phyloP scores from a whole-genome alignment of 2,113 vertebrate species.

The Lepisosteus osseus region DNA sequence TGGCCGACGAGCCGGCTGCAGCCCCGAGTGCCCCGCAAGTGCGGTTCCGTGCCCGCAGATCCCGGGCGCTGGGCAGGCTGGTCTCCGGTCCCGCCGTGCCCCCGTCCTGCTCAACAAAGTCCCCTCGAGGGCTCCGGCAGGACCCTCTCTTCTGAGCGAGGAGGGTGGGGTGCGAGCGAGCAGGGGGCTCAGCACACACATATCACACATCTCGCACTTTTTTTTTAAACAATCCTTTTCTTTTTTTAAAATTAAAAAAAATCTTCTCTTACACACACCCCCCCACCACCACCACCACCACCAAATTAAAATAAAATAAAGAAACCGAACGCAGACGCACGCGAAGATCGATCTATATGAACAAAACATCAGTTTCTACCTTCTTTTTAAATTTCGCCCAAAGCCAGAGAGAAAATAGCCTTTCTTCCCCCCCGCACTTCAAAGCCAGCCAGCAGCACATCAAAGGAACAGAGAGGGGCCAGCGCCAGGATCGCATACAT shows the following conservation, averaged over 20 bases:
- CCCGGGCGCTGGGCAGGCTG: too few relatives aligned
- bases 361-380: slow-evolving; percentile 11
- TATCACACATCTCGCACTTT: slow-evolving; percentile 19
- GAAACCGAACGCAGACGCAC: not conserved
- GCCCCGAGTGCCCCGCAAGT: too few relatives aligned
- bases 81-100: slow-evolving; percentile 14
- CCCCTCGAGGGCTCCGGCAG: slow-evolving; percentile 45
- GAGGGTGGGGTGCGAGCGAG: slow-evolving; percentile 30
- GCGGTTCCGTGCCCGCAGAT: too few relatives aligned
- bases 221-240: not conserved
- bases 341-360: slow-evolving; percentile 1
- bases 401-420: not conserved
- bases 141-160: slow-evolving; percentile 48
- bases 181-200: slow-evolving; percentile 35
- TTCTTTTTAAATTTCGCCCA: not conserved
- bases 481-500: slow-evolving; percentile 59
- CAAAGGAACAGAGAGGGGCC: slow-evolving; percentile 69
- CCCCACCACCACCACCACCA: not conserved
- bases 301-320: not conserved
- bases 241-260: slow-evolving; percentile 11
- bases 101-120: slow-evolving; percentile 56
- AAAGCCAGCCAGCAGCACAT: slow-evolving; percentile 77
- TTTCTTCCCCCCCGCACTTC: slow-evolving; percentile 57
- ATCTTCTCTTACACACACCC: not conserved
- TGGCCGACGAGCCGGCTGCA: too few relatives aligned